Evolutionary conservation across 1,140 invertebrate species (phyloP), one percentile per base, ranked within the genome.

Genomic region (Danaus plexippus): DNA sequence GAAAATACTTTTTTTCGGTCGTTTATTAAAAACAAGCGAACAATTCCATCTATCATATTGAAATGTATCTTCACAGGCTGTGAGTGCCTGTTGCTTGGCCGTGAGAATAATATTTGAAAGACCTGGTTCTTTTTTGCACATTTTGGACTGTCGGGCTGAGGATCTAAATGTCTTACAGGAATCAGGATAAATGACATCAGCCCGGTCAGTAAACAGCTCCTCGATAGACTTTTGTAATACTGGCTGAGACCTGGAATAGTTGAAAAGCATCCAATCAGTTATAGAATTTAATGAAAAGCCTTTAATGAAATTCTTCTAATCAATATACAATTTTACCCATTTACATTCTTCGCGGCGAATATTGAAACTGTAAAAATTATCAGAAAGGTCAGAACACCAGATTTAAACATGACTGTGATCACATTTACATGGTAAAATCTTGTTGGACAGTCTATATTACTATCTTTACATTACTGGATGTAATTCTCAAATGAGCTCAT

Each of bases 1-100:
- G 67, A 91, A 91, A 53, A 90, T 87, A 61, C 87, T 89, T 15
- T 78, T 77, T 52, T 89, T 89, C 43, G 80, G 63, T 59, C 88
- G 87, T 9, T 68, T 87, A 64, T 88, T 88, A 54, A 71, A 85
- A 0, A 81, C 42, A 18, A 88, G 75, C 10, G 90, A 89, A 62
- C 90, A 91, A 67, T 91, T 90, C 90, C 90, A 91, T 50, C 90
- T 85, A 62, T 91, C 90, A 61, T 88, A 91, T 57, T 88, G 86
- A 59, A 90, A 91, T 43, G 88, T 81, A 62, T 89, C 86, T 69
- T 90, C 87, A 57, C 90, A 91, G 42, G 89, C 85, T 1, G 60
- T 71, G 40, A 90, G 85, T 0, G 89, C 89, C 71, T 91, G 75
- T 7, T 87, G 73, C 45, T 87, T 89, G 1, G 90, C 90, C 13